Conservation (phyloP, 92 coral and sea anemone species). For the Epizoanthus rinbou region DNA sequence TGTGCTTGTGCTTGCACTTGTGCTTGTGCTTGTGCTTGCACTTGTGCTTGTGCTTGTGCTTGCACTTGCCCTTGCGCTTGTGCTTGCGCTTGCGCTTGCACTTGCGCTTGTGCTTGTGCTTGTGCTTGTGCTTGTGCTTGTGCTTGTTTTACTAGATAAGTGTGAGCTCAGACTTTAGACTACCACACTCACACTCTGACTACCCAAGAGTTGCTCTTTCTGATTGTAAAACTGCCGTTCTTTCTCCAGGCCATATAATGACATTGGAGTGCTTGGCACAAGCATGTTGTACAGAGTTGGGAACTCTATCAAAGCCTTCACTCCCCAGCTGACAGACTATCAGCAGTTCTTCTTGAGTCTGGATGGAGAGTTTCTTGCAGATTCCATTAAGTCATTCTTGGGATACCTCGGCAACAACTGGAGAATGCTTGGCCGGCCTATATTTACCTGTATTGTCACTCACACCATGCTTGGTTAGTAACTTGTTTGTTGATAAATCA, state of each 20-base stretch:
- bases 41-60: no score
- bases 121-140: no score
- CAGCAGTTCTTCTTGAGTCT: conserved; percentile 96
- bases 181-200: neutral
- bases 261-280: conserved; percentile 92
- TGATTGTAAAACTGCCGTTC: neutral
- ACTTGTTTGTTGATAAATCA: neutral
- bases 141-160: no score
- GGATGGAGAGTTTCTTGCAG: conserved; percentile 96
- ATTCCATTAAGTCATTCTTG: conserved; percentile 85
- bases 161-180: no score
- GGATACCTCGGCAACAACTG: conserved; percentile 95
- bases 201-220: neutral
- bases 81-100: no score
- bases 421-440: conserved; percentile 92
- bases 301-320: conserved; percentile 85
- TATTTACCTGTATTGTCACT: conserved; percentile 79
- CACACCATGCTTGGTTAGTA: conserved; percentile 91
- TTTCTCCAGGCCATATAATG: conserved; percentile 79
- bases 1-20: no score
- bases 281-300: conserved; percentile 93
- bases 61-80: no score
- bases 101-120: no score
- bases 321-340: conserved; percentile 96
- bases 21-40: no score